Conservation (phyloP, 37 sponge, comb jelly and placozoan genomes). For the Beroe ovata region DNA sequence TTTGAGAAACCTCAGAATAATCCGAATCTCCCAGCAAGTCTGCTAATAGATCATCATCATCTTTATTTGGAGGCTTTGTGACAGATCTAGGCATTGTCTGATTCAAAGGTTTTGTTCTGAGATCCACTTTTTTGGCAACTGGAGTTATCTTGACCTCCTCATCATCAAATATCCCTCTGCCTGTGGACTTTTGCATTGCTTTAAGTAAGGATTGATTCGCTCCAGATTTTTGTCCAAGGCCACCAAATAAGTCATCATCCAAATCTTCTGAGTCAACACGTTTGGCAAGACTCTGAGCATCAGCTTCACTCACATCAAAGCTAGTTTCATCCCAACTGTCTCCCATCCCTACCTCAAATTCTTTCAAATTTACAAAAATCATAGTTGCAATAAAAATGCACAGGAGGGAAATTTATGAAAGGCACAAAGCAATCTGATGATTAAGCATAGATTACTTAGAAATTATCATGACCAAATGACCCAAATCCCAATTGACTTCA, state of each 20-base stretch:
- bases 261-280: constrained; percentile 15
- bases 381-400: too few relatives aligned
- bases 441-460: too few relatives aligned
- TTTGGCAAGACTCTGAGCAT: neutral
- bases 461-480: too few relatives aligned
- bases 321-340: constrained; percentile 66
- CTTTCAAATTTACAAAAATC: too few relatives aligned
- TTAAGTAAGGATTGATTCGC: constrained; percentile 4
- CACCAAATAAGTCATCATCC: constrained; percentile 15
- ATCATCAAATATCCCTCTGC: constrained; percentile 50
- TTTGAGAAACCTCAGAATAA: constrained; percentile 6
- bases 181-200: constrained; percentile 52
- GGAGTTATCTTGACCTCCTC: neutral
- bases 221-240: neutral
- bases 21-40: constrained; percentile 45
- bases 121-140: neutral
- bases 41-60: constrained; percentile 48
- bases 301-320: constrained; percentile 59
- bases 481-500: too few relatives aligned
- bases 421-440: too few relatives aligned
- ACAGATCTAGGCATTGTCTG: neutral
- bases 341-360: too few relatives aligned
- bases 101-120: neutral
- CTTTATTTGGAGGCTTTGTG: neutral
- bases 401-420: too few relatives aligned